Evolutionary conservation across 1,140 invertebrate species (phyloP), one percentile per base, ranked within the genome.

Genomic region (Rhagoletis pomonella): DNA sequence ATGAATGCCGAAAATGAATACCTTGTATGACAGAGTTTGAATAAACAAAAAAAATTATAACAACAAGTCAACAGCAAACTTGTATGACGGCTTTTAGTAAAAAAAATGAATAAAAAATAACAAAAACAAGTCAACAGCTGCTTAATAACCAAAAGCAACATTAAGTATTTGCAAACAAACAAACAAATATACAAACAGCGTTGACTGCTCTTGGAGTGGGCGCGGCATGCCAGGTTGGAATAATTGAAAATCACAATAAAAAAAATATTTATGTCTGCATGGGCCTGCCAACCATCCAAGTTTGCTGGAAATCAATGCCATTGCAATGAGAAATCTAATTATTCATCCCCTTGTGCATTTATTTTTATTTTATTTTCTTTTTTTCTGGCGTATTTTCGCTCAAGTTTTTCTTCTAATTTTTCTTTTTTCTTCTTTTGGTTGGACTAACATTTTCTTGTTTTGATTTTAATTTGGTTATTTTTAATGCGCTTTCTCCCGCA

Each of bases 241-340:
- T 81, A 81, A 81, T 81, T 58, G 73, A 81, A 81, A 81, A 81
- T 81, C 73, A 81, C 44, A 81, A 81, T 81, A 58, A 81, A 29
- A 58, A 7, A 55, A 7, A 10, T 55, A 55, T 73, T 10, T 44
- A 4, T 67, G 64, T n/a, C 0, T 47, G 69, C 14, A 5, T 73
- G 69, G 44, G 69, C 14, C 69, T 73, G 42, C 44, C 69, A n/a
- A n/a, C 39, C 69, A 73, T 29, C 44, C 19, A 73, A 55, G 42
- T 55, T 58, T 29, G 10, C 47, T 55, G 6, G 2, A 81, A 81
- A 81, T 81, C 73, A 81, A 81, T 81, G 73, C 73, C 73, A 81
- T n/a, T 47, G 73, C 73, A 81, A 81, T 81, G 44, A 81, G 91
- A 90, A 92, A 92, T 92, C 91, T 92, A 92, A 92, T 92, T 92